phyloP scores from a whole-genome alignment of 2,113 vertebrate genomes.

The Boulengerochromis microlepis region DNA sequence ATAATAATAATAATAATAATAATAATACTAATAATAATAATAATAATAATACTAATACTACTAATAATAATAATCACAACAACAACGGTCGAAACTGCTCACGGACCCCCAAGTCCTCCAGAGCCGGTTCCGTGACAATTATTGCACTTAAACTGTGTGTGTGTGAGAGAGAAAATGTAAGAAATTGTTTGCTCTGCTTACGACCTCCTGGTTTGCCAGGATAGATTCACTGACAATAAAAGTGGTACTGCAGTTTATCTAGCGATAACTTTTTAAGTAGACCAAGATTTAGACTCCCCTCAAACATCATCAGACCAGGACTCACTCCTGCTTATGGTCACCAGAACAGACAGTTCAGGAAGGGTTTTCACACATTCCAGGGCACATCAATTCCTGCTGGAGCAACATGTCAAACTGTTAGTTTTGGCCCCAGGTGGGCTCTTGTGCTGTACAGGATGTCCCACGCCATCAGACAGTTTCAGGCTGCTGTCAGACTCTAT shows the following conservation, averaged over 20 bases:
- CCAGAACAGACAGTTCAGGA: background rate
- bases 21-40: too few relatives aligned
- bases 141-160: background rate
- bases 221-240: background rate
- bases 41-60: too few relatives aligned
- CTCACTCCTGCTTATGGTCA: background rate
- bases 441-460: conserved; percentile 17
- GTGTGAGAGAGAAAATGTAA: background rate
- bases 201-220: background rate
- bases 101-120: too few relatives aligned
- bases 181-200: background rate
- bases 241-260: background rate
- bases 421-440: background rate
- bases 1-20: too few relatives aligned
- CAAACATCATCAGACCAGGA: background rate
- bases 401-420: conserved; percentile 23
- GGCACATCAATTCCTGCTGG: conserved; percentile 20
- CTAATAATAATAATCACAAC: too few relatives aligned
- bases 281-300: background rate
- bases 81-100: too few relatives aligned
- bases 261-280: background rate
- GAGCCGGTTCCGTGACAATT: too few relatives aligned
- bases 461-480: conserved; percentile 11
- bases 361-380: conserved; percentile 14
- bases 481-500: conserved; percentile 12